Evolutionary conservation across 2,888 invertebrate genomes (phyloP), one percentile per base, ranked within the genome.

Genomic region (Ditula angustiorana): DNA sequence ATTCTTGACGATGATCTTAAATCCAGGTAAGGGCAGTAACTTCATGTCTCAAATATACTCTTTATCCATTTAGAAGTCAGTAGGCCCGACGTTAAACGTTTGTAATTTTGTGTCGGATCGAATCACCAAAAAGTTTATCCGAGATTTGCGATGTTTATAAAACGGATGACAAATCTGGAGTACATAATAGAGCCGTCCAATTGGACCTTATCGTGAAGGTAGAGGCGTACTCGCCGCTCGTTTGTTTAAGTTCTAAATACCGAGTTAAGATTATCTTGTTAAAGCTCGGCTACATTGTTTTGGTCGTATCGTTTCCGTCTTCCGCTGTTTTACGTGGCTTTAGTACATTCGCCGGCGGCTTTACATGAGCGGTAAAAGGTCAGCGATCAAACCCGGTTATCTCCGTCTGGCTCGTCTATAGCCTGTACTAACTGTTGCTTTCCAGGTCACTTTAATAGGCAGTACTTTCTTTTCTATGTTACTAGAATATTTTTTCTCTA

Each of bases 1-100:
- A 91, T 92, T 72, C 76, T 83, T 65, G 92, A 92, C 70, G 91
- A 90, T 74, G 90, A 90, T 82, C 88, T 92, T 67, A 90, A 92
- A 80, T 91, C 90, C 82, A 91, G 92, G 92, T 92, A 79, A 76
- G 82, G 70, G 24, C 5, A 1, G 11, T n/a, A 24, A 19, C 8
- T 44, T 37, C 5, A 16, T 13, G 13, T 37, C 5, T 5, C 37
- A 16, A 4, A 3, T n/a, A n/a, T n/a, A n/a, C n/a, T n/a, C n/a
- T n/a, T n/a, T n/a, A n/a, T n/a, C n/a, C n/a, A n/a, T n/a, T n/a
- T n/a, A n/a, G n/a, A n/a, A n/a, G n/a, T n/a, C n/a, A n/a, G n/a
- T n/a, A n/a, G n/a, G n/a, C n/a, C n/a, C n/a, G n/a, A n/a, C n/a
- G 41, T 19, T 41, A 19, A 19, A 41, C 1, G 10, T 41, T 41